phyloP scores from a whole-genome alignment of 2,113 vertebrate genomes.

The Eleginops maclovinus region DNA sequence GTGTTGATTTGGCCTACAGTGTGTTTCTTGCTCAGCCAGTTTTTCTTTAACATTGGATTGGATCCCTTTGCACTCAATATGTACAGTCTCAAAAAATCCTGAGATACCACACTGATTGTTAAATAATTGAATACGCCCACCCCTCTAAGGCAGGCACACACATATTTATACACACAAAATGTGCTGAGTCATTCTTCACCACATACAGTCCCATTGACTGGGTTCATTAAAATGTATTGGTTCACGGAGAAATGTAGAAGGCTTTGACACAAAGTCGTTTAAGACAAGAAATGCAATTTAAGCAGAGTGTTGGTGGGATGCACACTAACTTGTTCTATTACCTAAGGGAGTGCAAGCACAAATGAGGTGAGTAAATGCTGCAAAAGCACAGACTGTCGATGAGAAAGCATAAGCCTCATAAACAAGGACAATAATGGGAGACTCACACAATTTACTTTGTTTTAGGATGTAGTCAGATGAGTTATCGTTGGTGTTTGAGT shows the following conservation, averaged over 20 bases:
- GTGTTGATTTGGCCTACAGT: background rate
- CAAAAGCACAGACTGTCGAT: background rate
- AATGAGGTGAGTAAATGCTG: background rate
- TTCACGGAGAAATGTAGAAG: background rate
- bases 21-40: background rate
- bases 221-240: background rate
- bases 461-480: background rate
- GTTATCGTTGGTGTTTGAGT: constrained; percentile 13
- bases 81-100: constrained; percentile 4
- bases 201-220: background rate
- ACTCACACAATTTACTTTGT: background rate
- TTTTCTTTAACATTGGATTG: constrained; percentile 28
- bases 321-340: background rate
- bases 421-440: background rate
- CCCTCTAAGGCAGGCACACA: background rate
- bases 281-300: background rate
- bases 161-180: background rate
- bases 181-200: constrained; percentile 29
- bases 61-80: constrained; percentile 17
- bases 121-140: constrained; percentile 39
- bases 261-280: background rate
- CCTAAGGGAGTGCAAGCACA: background rate
- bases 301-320: background rate
- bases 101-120: constrained; percentile 23
- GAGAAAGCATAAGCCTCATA: background rate